Evolutionary conservation across 2,888 invertebrate genomes (phyloP), one percentile per base, ranked within the genome.

Genomic region (Eucera pruinosa): DNA sequence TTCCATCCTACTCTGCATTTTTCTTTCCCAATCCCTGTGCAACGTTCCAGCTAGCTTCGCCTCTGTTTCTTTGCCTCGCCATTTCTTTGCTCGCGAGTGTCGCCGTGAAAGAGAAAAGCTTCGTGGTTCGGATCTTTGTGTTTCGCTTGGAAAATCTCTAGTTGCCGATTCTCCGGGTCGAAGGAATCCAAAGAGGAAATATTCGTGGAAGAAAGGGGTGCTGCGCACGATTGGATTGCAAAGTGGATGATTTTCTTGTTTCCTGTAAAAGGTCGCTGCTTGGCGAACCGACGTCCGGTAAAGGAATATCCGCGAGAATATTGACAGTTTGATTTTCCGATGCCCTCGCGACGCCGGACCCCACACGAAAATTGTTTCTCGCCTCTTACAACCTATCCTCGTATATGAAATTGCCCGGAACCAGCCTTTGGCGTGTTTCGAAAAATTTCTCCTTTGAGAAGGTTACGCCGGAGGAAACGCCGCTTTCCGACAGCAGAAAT

Each of bases 251-350:
- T 81, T 85, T 85, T 69, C 79, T 55, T 61, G 74, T 58, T 64
- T 85, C 68, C 66, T 69, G 60, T n/a, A 69, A 61, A 69, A n/a
- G 20, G 6, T 20, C n/a, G 48, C 6, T 7, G 1, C 13, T 25
- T 7, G 70, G 48, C 70, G 36, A 45, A 9, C 9, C 9, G 3
- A 2, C 9, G 3, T 64, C 57, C 66, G 64, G 69, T 64, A 71
- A 77, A 70, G 62, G 65, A 43, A 80, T 71, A 64, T 60, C 70
- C 52, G 54, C 48, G 55, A 11, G 33, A 27, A 52, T 70, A 77
- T 81, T 68, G 84, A 39, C 66, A 47, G 81, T 25, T 68, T 52
- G 81, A 76, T 80, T 82, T 74, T 69, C 62, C 64, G 36, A 60
- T 55, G 33, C 30, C 11, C n/a, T 27, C 2, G 7, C 23, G 20